A percentile compares a stretch with the other conserved stretches of the same genome.
These are phyloP conservation scores for Patiria miniata DNA, from an alignment of 35 echinoderm and acorn worm genomes.

Conservation along the genomic window DNA sequence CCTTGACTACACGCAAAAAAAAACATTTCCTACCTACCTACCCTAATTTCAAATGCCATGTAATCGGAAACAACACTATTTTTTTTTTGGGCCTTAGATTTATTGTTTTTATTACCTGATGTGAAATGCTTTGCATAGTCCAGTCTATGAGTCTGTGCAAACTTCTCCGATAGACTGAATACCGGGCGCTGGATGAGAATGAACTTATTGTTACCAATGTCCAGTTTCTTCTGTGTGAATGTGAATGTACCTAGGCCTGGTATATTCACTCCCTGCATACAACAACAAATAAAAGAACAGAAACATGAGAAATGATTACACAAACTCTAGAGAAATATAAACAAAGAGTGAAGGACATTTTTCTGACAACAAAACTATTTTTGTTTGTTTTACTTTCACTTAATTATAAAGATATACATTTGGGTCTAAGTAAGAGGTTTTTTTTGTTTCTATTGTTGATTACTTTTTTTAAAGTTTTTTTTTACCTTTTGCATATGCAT, in stretches of 20 bases:
- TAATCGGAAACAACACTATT: no score
- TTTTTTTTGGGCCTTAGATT: no score
- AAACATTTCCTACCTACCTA: no score
- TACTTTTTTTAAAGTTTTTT: neutral
- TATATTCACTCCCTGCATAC: constrained; percentile 84
- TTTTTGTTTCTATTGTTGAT: no score
- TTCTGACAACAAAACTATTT: neutral
- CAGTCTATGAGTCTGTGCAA: constrained; percentile 90
- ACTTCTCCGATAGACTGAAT: constrained; percentile 94
- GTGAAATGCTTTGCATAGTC: constrained; percentile 89
- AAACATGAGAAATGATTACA: neutral
- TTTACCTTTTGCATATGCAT: constrained; percentile 86
- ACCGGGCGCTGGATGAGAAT: constrained; percentile 94
- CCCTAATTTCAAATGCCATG: no score
- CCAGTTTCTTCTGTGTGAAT: constrained; percentile 96
- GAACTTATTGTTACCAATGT: constrained; percentile 99
- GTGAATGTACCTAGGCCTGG: constrained; percentile 92
- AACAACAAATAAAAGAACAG: constrained; percentile 26
- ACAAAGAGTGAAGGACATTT: neutral
- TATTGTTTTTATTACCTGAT: constrained; percentile 48
- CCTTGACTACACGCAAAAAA: no score
- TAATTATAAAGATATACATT: neutral
- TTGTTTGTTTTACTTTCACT: neutral
- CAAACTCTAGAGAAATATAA: neutral
- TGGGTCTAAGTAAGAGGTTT: no score